Conservation (phyloP, 2,797 vertebrate species). For the Phylloscopus collybita region DNA sequence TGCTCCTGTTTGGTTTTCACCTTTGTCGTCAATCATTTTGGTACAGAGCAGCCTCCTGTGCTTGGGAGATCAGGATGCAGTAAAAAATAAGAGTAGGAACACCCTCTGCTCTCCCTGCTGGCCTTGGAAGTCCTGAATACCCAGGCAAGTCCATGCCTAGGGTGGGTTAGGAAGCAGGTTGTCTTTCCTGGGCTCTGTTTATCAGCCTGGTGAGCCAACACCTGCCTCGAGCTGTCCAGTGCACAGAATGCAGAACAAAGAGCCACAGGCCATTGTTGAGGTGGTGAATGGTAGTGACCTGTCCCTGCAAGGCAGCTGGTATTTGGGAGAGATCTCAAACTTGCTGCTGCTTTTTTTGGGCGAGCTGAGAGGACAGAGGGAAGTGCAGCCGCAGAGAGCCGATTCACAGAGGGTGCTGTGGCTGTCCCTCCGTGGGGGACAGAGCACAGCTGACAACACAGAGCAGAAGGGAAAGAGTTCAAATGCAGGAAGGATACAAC, state of each 20-base stretch:
- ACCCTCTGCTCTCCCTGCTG: neutral
- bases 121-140: neutral
- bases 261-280: neutral
- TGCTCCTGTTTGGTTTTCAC: neutral
- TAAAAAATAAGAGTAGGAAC: neutral
- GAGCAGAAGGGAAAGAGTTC: slow-evolving; percentile 21
- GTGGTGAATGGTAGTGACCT: neutral
- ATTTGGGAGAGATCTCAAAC: neutral
- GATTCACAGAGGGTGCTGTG: neutral
- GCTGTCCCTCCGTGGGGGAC: neutral
- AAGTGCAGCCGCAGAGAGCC: rapidly evolving
- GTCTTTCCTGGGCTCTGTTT: neutral
- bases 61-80: neutral
- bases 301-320: too few species aligned
- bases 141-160: rapidly evolving
- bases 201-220: neutral
- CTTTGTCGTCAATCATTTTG: neutral
- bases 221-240: neutral
- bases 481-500: neutral
- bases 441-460: slow-evolving; percentile 50
- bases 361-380: neutral
- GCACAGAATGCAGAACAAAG: neutral
- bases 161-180: neutral
- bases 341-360: neutral
- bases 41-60: neutral